These are phyloP conservation scores for Erythrocercus mccallii DNA, from an alignment of 2,113 vertebrate species.

Conservation along the genomic window DNA sequence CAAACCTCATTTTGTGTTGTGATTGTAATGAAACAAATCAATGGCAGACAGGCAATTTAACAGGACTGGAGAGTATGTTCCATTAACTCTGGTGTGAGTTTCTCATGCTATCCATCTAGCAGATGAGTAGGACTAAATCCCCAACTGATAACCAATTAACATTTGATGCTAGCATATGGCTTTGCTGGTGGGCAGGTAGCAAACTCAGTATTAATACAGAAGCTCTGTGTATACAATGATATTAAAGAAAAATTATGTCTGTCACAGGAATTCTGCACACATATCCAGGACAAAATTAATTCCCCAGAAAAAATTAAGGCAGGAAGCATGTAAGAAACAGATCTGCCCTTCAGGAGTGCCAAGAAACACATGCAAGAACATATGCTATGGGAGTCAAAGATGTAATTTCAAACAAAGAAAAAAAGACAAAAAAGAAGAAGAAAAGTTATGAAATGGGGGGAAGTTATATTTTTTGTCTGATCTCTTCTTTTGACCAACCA, in stretches of 20 bases:
- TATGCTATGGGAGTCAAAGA: conserved; percentile 23
- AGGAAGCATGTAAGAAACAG: conserved; percentile 37
- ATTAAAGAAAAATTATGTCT: conserved; percentile 12
- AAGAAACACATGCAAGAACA: conserved; percentile 48
- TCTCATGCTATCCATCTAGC: background rate
- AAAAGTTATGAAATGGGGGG: background rate
- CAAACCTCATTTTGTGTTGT: background rate
- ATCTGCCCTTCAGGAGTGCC: conserved; percentile 54
- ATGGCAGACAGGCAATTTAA: background rate
- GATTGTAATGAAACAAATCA: background rate
- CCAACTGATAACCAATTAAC: conserved; percentile 20
- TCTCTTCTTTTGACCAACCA: background rate
- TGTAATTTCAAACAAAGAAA: background rate
- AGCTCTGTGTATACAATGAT: background rate
- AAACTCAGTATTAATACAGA: background rate
- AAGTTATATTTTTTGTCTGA: background rate
- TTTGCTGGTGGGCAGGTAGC: conserved; percentile 38
- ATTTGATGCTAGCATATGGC: conserved; percentile 39
- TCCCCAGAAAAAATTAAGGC: conserved; percentile 12
- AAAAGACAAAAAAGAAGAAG: background rate
- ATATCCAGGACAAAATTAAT: conserved; percentile 12
- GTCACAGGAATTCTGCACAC: conserved; percentile 39
- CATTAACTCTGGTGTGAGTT: background rate
- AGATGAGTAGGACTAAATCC: background rate
- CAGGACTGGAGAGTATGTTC: background rate